Evolutionary conservation across 2,888 invertebrate species (phyloP), one percentile per base, ranked within the genome.

Genomic region (Lamellibrachia columna): DNA sequence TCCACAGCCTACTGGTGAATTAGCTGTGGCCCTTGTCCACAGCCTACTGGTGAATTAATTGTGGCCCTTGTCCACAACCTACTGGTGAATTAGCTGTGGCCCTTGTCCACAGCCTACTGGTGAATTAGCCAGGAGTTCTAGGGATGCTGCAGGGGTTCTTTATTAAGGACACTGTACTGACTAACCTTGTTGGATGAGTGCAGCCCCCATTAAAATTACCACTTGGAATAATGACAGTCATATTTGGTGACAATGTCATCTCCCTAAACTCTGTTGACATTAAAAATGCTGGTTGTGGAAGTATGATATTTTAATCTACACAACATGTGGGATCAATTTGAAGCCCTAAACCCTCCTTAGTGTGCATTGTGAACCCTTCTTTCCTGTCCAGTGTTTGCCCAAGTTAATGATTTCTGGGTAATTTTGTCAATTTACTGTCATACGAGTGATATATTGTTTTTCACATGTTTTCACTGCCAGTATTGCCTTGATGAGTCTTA

Each of bases 281-380:
- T 75, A 75, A 75, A 40, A 75, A 11, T 75, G 75, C 75, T 75
- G 75, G 75, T 22, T 75, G 75, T 22, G 6, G 22, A 11, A 75
- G 22, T 75, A n/a, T 22, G 15, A 4, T 75, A 75, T 75, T 15
- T 75, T 75, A n/a, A 75, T 75, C 75, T n/a, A 11, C 22, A 22
- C 22, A 22, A 22, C 22, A 75, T 22, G n/a, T 75, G 75, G 75
- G 75, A 15, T 75, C 22, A 75, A 75, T 75, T 22, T 75, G 75
- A 75, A 75, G 22, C 75, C 75, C 75, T 75, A 75, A 75, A 75
- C 75, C 75, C 75, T 75, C 22, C n/a, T 75, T 75, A 75, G 75
- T 75, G 75, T 4, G 22, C 22, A 75, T 22, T 22, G 75, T 75
- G 75, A 75, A 75, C 75, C 75, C 75, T n/a, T 15, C 75, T 75